Conservation (phyloP, 2,113 vertebrate species). For the Toxostoma redivivum region DNA sequence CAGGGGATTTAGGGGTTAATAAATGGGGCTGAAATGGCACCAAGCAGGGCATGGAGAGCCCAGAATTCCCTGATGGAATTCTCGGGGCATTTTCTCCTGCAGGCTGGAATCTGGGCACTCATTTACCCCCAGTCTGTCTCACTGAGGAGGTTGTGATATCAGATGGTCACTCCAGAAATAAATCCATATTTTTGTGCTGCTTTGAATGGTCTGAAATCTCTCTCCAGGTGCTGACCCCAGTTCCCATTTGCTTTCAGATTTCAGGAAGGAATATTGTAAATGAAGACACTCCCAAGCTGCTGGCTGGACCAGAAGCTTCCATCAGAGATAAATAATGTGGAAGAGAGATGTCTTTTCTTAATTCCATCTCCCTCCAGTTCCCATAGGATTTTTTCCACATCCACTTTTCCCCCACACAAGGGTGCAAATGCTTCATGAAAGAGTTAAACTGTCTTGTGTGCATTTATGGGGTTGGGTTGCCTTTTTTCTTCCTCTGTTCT, state of each 20-base stretch:
- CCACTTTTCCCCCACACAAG: not conserved
- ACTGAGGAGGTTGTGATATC: not conserved
- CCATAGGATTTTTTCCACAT: not conserved
- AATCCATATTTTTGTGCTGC: not conserved
- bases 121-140: not conserved
- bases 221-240: not conserved
- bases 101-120: not conserved
- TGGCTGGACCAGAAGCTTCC: slow-evolving; percentile 89
- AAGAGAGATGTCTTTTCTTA: slow-evolving; percentile 14
- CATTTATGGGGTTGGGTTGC: slow-evolving; percentile 16
- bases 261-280: slow-evolving; percentile 89
- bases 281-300: slow-evolving; percentile 77
- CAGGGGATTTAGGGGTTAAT: not conserved
- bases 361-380: not conserved
- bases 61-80: not conserved
- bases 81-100: not conserved
- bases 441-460: not conserved
- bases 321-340: not conserved
- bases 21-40: not conserved
- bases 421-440: slow-evolving; percentile 30
- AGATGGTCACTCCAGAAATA: not conserved
- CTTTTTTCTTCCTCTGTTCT: not conserved
- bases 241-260: slow-evolving; percentile 75
- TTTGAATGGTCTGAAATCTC: not conserved
- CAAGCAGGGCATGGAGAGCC: not conserved